Percentiles rank a stretch among this genome's conserved stretches.
These are phyloP conservation scores for Okamejei kenojei DNA, from an alignment of 2,797 vertebrate genomes.

Conservation along the genomic window DNA sequence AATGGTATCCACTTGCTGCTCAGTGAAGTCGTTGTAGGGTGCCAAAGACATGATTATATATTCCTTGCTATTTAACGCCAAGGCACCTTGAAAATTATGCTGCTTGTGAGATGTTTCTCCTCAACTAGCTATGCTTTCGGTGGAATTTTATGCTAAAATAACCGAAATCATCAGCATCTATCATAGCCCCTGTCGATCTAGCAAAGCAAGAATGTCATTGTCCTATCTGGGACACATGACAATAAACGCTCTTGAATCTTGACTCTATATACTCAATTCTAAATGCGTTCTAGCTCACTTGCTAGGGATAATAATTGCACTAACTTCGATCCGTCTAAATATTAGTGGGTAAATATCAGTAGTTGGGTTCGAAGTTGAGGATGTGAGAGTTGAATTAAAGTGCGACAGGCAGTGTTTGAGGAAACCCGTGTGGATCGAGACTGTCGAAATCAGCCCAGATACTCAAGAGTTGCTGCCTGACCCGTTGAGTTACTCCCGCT, in stretches of 20 bases:
- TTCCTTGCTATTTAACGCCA: conserved; percentile 39
- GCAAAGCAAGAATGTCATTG: no score
- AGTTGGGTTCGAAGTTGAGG: conserved; percentile 39
- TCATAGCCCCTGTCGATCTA: not conserved
- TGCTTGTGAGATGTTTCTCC: conserved; percentile 44
- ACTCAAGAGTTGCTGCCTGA: no score
- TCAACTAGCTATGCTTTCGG: conserved; percentile 26
- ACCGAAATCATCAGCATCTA: not conserved
- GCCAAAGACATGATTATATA: conserved; percentile 40
- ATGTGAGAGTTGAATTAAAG: conserved; percentile 42
- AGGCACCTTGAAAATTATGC: conserved; percentile 43
- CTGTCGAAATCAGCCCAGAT: not conserved
- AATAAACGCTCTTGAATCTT: no score
- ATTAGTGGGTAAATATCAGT: conserved; percentile 44
- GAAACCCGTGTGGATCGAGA: not conserved
- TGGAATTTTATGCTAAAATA: not conserved
- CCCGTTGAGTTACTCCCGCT: no score
- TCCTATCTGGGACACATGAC: no score
- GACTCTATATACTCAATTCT: not conserved
- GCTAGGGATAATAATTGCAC: not conserved
- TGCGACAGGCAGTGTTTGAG: not conserved
- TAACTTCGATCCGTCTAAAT: conserved; percentile 35
- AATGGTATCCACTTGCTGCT: not conserved
- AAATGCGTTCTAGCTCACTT: not conserved
- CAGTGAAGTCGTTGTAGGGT: conserved; percentile 2